A percentile compares a stretch with the other conserved stretches of the same genome.
These are phyloP conservation scores for Ectropis crepuscularia DNA, from an alignment of 2,888 invertebrate species.

Conservation along the genomic window DNA sequence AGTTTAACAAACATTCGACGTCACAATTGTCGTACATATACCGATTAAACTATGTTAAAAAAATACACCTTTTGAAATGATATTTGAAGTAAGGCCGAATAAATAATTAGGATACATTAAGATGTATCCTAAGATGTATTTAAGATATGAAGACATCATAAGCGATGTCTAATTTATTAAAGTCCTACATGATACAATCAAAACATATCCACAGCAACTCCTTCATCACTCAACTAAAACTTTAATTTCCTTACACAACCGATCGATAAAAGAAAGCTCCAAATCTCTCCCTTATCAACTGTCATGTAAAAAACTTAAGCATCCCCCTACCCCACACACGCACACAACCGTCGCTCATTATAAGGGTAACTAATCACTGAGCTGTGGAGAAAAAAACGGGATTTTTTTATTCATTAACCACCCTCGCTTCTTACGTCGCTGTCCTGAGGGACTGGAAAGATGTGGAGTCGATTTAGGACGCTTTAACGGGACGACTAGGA, in stretches of 20 bases:
- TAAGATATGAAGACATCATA: too few relatives aligned
- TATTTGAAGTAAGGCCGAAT: too few relatives aligned
- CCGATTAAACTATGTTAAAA: too few relatives aligned
- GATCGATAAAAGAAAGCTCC: conserved; percentile 70
- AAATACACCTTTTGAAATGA: too few relatives aligned
- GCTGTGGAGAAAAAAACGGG: conserved; percentile 78
- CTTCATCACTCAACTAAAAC: conserved; percentile 11
- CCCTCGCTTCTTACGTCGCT: conserved; percentile 75
- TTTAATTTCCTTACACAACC: conserved; percentile 39
- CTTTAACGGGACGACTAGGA: too few relatives aligned
- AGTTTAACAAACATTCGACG: too few relatives aligned
- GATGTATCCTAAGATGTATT: too few relatives aligned
- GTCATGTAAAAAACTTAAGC: conserved; percentile 71
- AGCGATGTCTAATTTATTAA: neutral
- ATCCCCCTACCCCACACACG: conserved; percentile 60
- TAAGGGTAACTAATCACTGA: conserved; percentile 84
- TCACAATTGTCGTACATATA: too few relatives aligned
- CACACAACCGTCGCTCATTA: conserved; percentile 78
- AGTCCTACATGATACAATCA: neutral
- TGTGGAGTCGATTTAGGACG: conserved; percentile 46
- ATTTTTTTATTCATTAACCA: conserved; percentile 85
- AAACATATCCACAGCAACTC: neutral
- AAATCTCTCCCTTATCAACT: conserved; percentile 75
- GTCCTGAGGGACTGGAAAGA: conserved; percentile 57
- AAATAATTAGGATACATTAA: too few relatives aligned